phyloP scores from a whole-genome alignment of 2,797 vertebrate genomes.

The Pantherophis vulpinus region DNA sequence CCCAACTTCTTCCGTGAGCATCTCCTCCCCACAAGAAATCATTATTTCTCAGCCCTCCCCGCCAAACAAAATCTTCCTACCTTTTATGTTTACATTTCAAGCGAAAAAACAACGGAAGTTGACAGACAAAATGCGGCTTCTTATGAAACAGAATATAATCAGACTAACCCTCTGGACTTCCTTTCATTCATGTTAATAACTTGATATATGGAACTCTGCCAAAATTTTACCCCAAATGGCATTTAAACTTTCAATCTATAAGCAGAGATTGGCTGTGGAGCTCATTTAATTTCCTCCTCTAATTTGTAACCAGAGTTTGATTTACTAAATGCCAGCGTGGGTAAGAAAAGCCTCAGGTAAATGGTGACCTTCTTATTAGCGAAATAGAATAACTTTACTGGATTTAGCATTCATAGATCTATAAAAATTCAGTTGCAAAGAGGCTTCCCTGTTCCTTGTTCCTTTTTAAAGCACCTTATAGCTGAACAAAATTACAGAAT shows the following conservation, averaged over 20 bases:
- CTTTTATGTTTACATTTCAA: not conserved
- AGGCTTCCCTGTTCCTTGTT: not conserved
- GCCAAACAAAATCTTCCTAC: not conserved
- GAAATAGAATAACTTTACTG: slow-evolving; percentile 50
- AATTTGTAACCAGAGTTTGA: slow-evolving; percentile 61
- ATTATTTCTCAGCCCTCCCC: not conserved
- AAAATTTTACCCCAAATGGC: slow-evolving; percentile 43
- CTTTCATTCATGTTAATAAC: not conserved
- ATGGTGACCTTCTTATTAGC: slow-evolving; percentile 62
- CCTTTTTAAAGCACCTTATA: slow-evolving; percentile 33
- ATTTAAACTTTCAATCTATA: slow-evolving; percentile 60
- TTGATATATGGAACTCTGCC: slow-evolving; percentile 46
- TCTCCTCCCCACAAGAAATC: not conserved
- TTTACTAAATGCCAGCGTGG: slow-evolving; percentile 66
- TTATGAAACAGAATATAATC: not conserved
- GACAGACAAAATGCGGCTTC: not conserved
- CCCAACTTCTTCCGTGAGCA: not conserved
- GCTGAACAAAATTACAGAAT: not conserved
- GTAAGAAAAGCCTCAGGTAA: slow-evolving; percentile 61
- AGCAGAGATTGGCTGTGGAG: slow-evolving; percentile 36
- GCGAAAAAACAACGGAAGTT: not conserved
- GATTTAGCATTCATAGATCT: slow-evolving; percentile 61
- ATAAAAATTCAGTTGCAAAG: slow-evolving; percentile 42
- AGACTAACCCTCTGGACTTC: no score
- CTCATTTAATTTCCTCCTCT: slow-evolving; percentile 46